These are phyloP conservation scores for Parnassius apollo DNA, from an alignment of 2,888 invertebrate genomes.

Conservation along the genomic window DNA sequence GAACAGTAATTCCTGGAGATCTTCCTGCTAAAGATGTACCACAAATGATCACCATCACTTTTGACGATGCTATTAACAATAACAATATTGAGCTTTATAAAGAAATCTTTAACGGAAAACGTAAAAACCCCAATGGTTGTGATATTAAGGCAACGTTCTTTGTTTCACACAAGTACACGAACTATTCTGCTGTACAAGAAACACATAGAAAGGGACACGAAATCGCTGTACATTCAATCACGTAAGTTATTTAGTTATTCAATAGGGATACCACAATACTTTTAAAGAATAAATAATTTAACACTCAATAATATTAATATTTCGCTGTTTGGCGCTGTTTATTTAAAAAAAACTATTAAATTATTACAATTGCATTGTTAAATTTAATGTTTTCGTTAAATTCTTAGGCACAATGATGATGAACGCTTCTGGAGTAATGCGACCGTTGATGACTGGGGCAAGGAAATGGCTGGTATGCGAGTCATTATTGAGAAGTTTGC, in stretches of 20 bases:
- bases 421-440: constrained; percentile 97
- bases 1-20: constrained; percentile 92
- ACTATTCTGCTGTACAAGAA: constrained; percentile 96
- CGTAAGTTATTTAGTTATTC: constrained; percentile 82
- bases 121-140: constrained; percentile 96
- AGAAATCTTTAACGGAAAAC: constrained; percentile 93
- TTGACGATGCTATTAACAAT: constrained; percentile 97
- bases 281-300: background rate
- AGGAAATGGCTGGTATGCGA: constrained; percentile 97
- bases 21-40: constrained; percentile 92
- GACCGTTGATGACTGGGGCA: constrained; percentile 95
- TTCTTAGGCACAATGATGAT: constrained; percentile 90
- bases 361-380: too few species aligned
- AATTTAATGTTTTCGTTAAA: constrained; percentile 32
- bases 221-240: constrained; percentile 96
- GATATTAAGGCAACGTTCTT: constrained; percentile 96
- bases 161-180: constrained; percentile 95
- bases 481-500: constrained; percentile 94
- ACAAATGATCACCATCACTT: constrained; percentile 96
- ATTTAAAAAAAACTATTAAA: too few species aligned
- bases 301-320: too few species aligned
- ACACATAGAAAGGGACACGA: constrained; percentile 95
- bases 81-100: constrained; percentile 97
- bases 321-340: too few species aligned
- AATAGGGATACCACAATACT: background rate